These are phyloP conservation scores for Caenorhabditis virilis DNA, from an alignment of 2,888 invertebrate genomes.

Conservation along the genomic window DNA sequence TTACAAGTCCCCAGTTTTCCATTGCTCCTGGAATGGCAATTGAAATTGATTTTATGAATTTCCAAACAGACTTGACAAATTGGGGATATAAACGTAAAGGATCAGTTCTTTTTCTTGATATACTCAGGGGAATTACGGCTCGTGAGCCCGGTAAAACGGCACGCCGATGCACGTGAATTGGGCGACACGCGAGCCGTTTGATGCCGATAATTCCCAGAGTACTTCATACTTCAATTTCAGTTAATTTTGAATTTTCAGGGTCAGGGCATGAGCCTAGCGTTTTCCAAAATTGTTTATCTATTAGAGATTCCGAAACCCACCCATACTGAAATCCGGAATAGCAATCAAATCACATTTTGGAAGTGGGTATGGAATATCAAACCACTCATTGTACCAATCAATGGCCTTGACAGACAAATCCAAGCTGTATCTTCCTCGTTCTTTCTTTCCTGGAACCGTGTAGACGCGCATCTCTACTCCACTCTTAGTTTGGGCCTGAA, in stretches of 20 bases:
- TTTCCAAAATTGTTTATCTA: too few species aligned
- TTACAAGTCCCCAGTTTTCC: slow-evolving; percentile 97
- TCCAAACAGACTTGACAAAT: background rate
- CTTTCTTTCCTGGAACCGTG: slow-evolving; percentile 82
- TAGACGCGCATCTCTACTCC: slow-evolving; percentile 79
- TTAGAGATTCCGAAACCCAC: too few species aligned
- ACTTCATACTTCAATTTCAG: too few species aligned
- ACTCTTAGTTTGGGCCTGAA: slow-evolving; percentile 68
- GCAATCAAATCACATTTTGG: slow-evolving; percentile 96
- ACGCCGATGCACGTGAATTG: too few species aligned
- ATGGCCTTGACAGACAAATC: slow-evolving; percentile 81
- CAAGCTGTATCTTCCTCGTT: slow-evolving; percentile 88
- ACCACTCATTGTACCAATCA: slow-evolving; percentile 92
- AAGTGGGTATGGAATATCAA: slow-evolving; percentile 89
- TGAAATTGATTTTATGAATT: too few species aligned
- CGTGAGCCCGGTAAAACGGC: too few species aligned
- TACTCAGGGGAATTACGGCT: too few species aligned
- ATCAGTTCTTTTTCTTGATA: too few species aligned
- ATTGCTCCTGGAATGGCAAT: slow-evolving; percentile 76
- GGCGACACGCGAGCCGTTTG: too few species aligned
- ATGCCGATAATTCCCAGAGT: too few species aligned
- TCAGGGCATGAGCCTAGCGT: too few species aligned
- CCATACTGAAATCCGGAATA: slow-evolving; percentile 79
- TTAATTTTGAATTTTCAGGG: too few species aligned
- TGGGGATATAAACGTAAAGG: background rate